Evolutionary conservation across 1,140 invertebrate species (phyloP).

Genomic region (Conus ventricosus): DNA sequence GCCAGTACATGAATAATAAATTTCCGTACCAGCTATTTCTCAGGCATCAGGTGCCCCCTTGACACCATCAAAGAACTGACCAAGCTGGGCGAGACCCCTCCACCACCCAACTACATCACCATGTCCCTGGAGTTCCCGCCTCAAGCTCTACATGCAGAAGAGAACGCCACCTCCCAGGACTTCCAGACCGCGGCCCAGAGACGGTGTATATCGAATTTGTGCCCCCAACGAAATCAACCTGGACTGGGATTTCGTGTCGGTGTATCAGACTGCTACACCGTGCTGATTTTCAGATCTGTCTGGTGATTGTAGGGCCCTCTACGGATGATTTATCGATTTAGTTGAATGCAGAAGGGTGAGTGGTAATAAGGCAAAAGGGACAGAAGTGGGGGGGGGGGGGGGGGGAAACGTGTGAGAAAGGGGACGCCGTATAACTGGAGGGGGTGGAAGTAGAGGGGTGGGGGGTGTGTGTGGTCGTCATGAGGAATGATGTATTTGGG

Average conservation of each 20-base stretch:
- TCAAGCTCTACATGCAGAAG: background rate
- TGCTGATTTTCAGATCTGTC: conserved; percentile 58
- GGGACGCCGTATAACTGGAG: too few species aligned
- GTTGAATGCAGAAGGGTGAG: conserved; percentile 40
- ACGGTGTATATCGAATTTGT: conserved; percentile 42
- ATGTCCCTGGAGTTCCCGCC: background rate
- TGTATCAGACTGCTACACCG: conserved; percentile 55
- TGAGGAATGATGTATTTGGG: too few species aligned
- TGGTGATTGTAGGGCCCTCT: conserved; percentile 59
- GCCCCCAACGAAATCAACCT: conserved; percentile 40
- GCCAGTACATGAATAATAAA: too few species aligned
- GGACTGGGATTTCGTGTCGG: conserved; percentile 33
- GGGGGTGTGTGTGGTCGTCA: too few species aligned
- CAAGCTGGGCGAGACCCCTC: conserved; percentile 28
- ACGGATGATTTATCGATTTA: conserved; percentile 55
- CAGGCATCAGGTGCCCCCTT: background rate
- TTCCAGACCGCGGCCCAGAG: background rate
- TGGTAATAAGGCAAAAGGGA: too few species aligned
- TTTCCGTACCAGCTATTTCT: too few species aligned
- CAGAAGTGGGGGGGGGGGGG: too few species aligned
- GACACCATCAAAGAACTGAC: conserved; percentile 22
- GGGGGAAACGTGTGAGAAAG: too few species aligned
- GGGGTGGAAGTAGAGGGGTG: too few species aligned
- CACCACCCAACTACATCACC: conserved; percentile 19
- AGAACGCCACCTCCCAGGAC: background rate